Base-by-base conservation (phyloP, 2,113 vertebrate genomes). In the Orycteropus afer region DNA sequence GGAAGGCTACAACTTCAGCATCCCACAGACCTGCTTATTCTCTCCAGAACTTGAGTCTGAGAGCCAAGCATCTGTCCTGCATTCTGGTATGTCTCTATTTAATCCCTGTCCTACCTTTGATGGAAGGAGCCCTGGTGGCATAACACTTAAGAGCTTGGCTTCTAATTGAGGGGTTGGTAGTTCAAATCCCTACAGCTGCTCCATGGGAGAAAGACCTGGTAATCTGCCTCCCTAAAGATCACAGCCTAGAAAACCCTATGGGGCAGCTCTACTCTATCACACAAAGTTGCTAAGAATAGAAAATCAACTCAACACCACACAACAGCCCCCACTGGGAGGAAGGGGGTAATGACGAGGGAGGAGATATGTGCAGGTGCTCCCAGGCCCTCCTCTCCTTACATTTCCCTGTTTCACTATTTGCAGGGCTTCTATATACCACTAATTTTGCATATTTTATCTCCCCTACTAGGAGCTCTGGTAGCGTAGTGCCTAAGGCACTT, bases 381-480 rank as follows among this genome's bases (percentile, higher is more conserved):
- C 10, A 5, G 13, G 22, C 42, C 34, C 45, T 57, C 27, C 65
- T 69, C 63, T 18, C 34, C 65, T 53, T 84, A 71, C 51, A 29
- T 15, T 76, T 90, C 11, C 32, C 45, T 90, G 11, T 89, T 57
- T 77, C 74, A 7, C 11, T 65, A 7, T 49, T n/a, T 67, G 55
- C n/a, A 47, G 47, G 37, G 2, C 29, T 57, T 74, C 86, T 55
- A 55, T 37, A 22, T 59, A 47, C 10, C 86, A 81, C 51, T 27
- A 77, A 69, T 80, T 92, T 84, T 96, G 57, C 4, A 5, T 73
- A 37, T 55, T 86, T 86, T 42, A 71, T 81, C 45, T 91, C 34
- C 79, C 34, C 25, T 63, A 32, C 57, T 76, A 45, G 40, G n/a
- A n/a, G n/a, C n/a, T n/a, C n/a, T n/a, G n/a, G n/a, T n/a, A n/a